phyloP scores from a whole-genome alignment of 2,888 invertebrate species.

The Mimachlamys varia region DNA sequence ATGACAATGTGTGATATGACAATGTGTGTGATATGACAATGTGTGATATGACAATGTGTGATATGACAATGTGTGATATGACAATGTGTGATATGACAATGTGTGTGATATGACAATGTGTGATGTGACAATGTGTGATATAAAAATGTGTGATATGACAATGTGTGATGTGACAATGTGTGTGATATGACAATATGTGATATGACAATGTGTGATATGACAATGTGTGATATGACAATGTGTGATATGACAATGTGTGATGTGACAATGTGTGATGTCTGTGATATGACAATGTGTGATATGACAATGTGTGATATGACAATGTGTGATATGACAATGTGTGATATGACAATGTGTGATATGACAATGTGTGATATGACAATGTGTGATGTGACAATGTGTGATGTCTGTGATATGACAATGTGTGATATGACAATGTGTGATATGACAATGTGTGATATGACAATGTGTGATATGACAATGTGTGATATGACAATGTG shows the following conservation, averaged over 20 bases:
- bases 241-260: background rate
- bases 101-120: background rate
- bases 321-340: background rate
- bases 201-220: too few relatives aligned
- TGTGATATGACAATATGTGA: too few relatives aligned
- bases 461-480: too few relatives aligned
- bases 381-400: background rate
- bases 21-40: background rate
- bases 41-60: background rate
- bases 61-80: background rate
- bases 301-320: background rate
- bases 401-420: background rate
- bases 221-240: background rate
- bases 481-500: too few relatives aligned
- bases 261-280: background rate
- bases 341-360: background rate
- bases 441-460: too few relatives aligned
- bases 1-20: background rate
- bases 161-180: background rate
- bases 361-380: background rate
- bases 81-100: background rate
- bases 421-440: background rate
- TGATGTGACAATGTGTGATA: background rate
- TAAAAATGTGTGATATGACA: background rate
- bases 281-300: background rate